Percentiles rank a stretch among this genome's conserved stretches.
Evolutionary conservation across 2,113 vertebrate species (phyloP).

Genomic region (Catharus bicknelli): DNA sequence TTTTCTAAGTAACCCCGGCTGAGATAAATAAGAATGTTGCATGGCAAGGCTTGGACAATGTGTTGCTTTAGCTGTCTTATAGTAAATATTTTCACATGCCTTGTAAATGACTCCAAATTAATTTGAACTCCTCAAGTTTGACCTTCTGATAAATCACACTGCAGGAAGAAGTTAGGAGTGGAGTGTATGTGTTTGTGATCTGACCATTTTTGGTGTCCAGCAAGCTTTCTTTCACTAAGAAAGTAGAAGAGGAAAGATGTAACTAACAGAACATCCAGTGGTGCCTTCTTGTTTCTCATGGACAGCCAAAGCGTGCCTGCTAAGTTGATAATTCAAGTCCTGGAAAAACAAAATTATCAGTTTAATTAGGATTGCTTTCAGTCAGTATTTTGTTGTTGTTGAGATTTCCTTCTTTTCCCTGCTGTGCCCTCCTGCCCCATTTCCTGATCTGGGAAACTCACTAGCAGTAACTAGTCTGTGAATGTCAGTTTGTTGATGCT

Average conservation of each 20-base stretch:
- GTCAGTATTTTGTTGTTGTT: not conserved
- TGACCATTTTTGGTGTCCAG: not conserved
- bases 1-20: not conserved
- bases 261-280: not conserved
- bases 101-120: not conserved
- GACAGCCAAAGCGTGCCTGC: not conserved
- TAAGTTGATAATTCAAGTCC: not conserved
- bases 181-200: not conserved
- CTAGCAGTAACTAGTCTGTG: not conserved
- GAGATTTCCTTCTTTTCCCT: not conserved
- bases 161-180: not conserved
- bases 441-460: not conserved
- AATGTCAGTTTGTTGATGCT: not conserved
- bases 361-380: not conserved
- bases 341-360: not conserved
- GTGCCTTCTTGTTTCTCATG: not conserved
- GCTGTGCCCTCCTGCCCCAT: rapidly evolving
- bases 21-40: not conserved
- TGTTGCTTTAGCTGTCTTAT: not conserved
- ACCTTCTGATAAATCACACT: not conserved
- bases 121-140: not conserved
- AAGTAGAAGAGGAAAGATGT: not conserved
- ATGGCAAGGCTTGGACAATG: not conserved
- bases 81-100: not conserved
- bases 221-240: not conserved